Conservation (phyloP, 2,797 vertebrate genomes). For the Bovichtus diacanthus region DNA sequence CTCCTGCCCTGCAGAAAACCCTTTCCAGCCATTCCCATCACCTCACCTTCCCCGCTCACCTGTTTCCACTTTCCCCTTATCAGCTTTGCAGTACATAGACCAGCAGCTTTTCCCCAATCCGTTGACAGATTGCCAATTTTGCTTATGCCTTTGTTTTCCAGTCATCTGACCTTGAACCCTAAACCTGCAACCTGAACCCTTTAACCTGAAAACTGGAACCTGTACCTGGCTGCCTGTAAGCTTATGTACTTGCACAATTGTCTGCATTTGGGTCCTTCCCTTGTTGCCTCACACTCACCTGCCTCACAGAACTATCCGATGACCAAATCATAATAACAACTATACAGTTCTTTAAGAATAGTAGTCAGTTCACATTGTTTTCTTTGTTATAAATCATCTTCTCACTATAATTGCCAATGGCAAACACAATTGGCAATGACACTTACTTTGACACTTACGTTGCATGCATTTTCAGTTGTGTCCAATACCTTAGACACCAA, state of each 20-base stretch:
- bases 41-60: not conserved
- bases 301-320: not conserved
- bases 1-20: not conserved
- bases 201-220: not conserved
- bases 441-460: conserved; percentile 27
- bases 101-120: not conserved
- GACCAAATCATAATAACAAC: not conserved
- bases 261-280: not conserved
- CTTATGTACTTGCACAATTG: not conserved
- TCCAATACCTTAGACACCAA: conserved; percentile 34
- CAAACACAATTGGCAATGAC: conserved; percentile 44
- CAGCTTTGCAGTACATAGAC: not conserved
- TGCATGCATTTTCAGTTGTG: conserved; percentile 28
- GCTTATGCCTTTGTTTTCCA: not conserved
- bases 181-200: conserved; percentile 4
- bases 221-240: not conserved
- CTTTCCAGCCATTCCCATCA: not conserved
- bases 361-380: not conserved
- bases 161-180: not conserved
- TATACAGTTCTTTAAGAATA: conserved; percentile 9
- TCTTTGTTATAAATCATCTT: conserved; percentile 40
- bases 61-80: not conserved
- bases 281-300: not conserved
- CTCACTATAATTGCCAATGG: conserved; percentile 38
- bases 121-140: not conserved